Conservation (phyloP, 1,140 invertebrate genomes). For the Bombus affinis region DNA sequence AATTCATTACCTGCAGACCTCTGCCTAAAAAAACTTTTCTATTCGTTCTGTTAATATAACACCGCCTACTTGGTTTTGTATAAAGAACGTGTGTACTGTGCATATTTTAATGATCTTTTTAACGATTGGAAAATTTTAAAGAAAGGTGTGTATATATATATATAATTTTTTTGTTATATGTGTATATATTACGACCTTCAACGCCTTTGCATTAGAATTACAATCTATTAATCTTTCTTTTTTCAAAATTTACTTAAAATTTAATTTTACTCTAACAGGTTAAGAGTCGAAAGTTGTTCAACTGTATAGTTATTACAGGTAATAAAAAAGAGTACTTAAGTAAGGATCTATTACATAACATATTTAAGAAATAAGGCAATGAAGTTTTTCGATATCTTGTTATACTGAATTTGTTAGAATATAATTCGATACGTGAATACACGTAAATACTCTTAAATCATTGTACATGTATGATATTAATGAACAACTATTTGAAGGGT, state of each 20-base stretch:
- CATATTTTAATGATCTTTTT: not conserved
- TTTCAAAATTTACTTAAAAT: not conserved
- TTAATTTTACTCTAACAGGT: constrained; percentile 24
- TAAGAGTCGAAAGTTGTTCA: not conserved
- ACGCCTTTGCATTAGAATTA: not conserved
- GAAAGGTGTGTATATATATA: not conserved
- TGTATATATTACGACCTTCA: constrained; percentile 9
- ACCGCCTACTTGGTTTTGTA: not conserved
- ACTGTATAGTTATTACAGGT: not conserved
- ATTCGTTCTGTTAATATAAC: not conserved
- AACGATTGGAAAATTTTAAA: not conserved
- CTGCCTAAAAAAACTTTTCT: not conserved
- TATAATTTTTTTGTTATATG: not conserved
- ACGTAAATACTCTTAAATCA: constrained; percentile 15
- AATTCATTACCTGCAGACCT: constrained; percentile 37
- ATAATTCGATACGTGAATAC: not conserved
- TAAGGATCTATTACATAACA: not conserved
- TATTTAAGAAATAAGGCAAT: constrained; percentile 23
- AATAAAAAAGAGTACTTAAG: not conserved
- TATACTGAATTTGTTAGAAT: not conserved
- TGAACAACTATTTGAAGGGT: constrained; percentile 24
- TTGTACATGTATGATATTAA: constrained; percentile 4
- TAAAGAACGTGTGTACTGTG: not conserved
- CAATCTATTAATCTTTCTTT: not conserved
- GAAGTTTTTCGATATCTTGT: not conserved